Conservation (phyloP, 2,888 invertebrate genomes). For the Phanerotoma sp. region DNA sequence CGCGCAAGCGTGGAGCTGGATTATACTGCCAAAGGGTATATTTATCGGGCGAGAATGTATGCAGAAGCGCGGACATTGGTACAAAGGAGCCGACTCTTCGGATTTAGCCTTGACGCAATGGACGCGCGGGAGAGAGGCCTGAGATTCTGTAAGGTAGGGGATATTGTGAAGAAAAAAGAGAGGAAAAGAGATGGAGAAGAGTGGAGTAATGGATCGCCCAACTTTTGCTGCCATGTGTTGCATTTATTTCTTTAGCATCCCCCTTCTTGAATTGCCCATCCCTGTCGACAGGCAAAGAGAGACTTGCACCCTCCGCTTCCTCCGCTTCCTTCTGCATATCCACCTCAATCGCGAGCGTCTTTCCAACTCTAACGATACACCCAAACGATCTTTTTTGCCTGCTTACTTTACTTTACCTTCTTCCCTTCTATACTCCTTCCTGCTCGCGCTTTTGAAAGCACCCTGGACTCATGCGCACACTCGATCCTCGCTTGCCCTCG, state of each 20-base stretch:
- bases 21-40: constrained; percentile 58
- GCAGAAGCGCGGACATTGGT: constrained; percentile 56
- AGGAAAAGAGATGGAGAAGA: constrained; percentile 6
- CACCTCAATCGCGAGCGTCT: constrained; percentile 29
- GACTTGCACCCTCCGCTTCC: constrained; percentile 29
- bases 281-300: constrained; percentile 26
- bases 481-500: constrained; percentile 18
- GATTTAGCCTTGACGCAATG: constrained; percentile 54
- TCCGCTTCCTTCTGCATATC: constrained; percentile 30
- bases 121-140: constrained; percentile 29
- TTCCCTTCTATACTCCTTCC: constrained; percentile 4
- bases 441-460: constrained; percentile 9
- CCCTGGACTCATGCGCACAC: not conserved
- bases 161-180: constrained; percentile 2
- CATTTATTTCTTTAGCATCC: constrained; percentile 33
- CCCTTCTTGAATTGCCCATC: constrained; percentile 39
- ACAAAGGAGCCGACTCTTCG: constrained; percentile 54
- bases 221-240: constrained; percentile 36
- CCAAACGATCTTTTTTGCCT: constrained; percentile 6
- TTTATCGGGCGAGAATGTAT: constrained; percentile 58
- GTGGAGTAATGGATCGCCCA: constrained; percentile 44
- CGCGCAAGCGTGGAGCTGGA: constrained; percentile 47
- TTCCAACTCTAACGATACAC: constrained; percentile 15
- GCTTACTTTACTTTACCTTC: constrained; percentile 1
- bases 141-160: constrained; percentile 3